These are phyloP conservation scores for Thymallus thymallus DNA, from an alignment of 2,113 vertebrate species.

Conservation along the genomic window DNA sequence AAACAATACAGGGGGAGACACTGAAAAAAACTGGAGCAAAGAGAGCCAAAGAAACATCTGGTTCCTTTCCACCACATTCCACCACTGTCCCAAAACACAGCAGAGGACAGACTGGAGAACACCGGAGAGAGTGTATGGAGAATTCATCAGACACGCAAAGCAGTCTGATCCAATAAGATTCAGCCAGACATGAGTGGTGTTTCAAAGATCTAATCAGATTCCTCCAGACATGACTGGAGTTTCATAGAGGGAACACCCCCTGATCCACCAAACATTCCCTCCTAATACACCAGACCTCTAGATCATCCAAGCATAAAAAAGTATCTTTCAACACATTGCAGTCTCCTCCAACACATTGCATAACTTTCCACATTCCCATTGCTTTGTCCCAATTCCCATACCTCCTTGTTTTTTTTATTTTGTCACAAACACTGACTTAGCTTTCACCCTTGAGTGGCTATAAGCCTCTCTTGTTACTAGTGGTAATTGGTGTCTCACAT, in stretches of 20 bases:
- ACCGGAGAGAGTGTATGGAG: constrained; percentile 33
- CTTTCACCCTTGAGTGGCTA: too few relatives aligned
- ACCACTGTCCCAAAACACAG: constrained; percentile 18
- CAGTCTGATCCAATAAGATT: constrained; percentile 28
- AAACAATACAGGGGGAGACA: background rate
- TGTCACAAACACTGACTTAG: too few relatives aligned
- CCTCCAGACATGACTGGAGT: constrained; percentile 6
- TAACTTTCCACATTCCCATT: too few relatives aligned
- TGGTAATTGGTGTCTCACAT: background rate
- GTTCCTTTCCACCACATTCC: constrained; percentile 34
- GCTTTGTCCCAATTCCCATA: too few relatives aligned
- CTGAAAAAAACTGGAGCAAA: background rate
- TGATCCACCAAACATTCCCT: too few relatives aligned
- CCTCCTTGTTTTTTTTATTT: too few relatives aligned
- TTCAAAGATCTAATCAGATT: constrained; percentile 31
- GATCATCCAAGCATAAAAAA: too few relatives aligned
- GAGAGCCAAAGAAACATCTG: constrained; percentile 50
- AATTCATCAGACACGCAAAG: constrained; percentile 41
- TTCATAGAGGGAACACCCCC: background rate
- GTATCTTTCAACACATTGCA: too few relatives aligned
- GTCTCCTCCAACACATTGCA: too few relatives aligned
- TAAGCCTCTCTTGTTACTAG: background rate
- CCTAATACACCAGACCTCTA: too few relatives aligned
- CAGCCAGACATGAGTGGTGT: constrained; percentile 28
- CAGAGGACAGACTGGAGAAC: constrained; percentile 20